These are phyloP conservation scores for Chiloscyllium plagiosum DNA, from an alignment of 2,113 vertebrate species.

Conservation along the genomic window DNA sequence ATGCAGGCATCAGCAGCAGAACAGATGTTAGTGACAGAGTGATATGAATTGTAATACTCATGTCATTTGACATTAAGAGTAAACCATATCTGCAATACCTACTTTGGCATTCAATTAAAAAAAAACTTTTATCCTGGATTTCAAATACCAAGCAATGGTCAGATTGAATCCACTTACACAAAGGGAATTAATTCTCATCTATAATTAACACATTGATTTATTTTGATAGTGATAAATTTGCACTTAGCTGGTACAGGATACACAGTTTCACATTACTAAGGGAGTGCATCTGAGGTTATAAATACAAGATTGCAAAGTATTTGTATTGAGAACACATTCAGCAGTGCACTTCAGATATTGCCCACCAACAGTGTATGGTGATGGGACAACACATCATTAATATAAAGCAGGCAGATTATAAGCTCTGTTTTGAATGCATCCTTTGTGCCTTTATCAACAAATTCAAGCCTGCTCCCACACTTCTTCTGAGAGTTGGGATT, in stretches of 20 bases:
- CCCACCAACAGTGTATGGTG: neutral
- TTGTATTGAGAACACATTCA: neutral
- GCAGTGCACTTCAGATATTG: neutral
- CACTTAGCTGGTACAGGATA: neutral
- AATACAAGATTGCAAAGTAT: neutral
- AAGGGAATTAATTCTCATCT: neutral
- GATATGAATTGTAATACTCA: neutral
- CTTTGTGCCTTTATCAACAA: neutral
- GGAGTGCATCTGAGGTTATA: neutral
- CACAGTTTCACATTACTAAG: neutral
- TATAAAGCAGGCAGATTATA: no score
- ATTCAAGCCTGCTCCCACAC: neutral
- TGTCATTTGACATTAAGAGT: neutral
- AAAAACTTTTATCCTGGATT: neutral
- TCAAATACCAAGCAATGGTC: neutral
- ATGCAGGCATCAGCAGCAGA: neutral
- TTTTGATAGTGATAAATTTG: neutral
- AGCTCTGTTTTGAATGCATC: no score
- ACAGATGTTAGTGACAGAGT: neutral
- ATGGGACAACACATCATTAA: neutral
- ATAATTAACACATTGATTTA: neutral
- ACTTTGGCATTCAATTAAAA: neutral
- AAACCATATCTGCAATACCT: neutral
- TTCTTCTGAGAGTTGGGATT: neutral
- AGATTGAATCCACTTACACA: neutral